These are phyloP conservation scores for Acronicta aceris DNA, from an alignment of 2,888 invertebrate genomes.

Conservation along the genomic window DNA sequence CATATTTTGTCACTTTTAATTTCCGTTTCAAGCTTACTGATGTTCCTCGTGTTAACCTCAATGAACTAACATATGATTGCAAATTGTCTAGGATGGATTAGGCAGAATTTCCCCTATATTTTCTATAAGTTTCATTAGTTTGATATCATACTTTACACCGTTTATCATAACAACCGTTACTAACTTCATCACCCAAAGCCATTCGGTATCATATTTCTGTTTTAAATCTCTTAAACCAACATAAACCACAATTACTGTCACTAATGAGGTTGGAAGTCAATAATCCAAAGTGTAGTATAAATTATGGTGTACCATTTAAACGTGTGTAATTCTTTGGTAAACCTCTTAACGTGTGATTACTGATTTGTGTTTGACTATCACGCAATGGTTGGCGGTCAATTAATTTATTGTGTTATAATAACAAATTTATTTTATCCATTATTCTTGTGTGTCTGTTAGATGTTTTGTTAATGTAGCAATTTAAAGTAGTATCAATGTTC, in stretches of 20 bases:
- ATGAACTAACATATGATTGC: too few species aligned
- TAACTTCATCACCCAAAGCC: slow-evolving; percentile 41
- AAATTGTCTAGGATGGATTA: too few species aligned
- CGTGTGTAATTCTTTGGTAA: slow-evolving; percentile 32
- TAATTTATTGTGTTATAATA: slow-evolving; percentile 35
- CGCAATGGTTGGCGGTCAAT: slow-evolving; percentile 34
- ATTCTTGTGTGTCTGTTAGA: slow-evolving; percentile 25
- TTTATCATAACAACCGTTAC: slow-evolving; percentile 37
- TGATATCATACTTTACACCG: too few species aligned
- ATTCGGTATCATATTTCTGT: slow-evolving; percentile 48
- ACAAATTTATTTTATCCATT: slow-evolving; percentile 18
- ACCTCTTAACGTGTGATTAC: slow-evolving; percentile 35
- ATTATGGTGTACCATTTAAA: slow-evolving; percentile 42
- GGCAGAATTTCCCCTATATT: too few species aligned
- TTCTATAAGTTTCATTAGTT: too few species aligned
- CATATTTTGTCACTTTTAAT: too few species aligned
- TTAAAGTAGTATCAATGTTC: not conserved
- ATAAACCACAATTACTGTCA: slow-evolving; percentile 44
- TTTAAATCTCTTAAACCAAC: slow-evolving; percentile 38
- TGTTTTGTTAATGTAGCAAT: not conserved
- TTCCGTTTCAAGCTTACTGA: too few species aligned
- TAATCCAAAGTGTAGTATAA: slow-evolving; percentile 48
- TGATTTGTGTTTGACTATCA: slow-evolving; percentile 48
- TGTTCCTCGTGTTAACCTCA: too few species aligned
- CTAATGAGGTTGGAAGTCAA: slow-evolving; percentile 42